Percentiles rank a stretch among this genome's conserved stretches.
phyloP scores from a whole-genome alignment of 2,888 invertebrate genomes.

The Lysandra bellargus region DNA sequence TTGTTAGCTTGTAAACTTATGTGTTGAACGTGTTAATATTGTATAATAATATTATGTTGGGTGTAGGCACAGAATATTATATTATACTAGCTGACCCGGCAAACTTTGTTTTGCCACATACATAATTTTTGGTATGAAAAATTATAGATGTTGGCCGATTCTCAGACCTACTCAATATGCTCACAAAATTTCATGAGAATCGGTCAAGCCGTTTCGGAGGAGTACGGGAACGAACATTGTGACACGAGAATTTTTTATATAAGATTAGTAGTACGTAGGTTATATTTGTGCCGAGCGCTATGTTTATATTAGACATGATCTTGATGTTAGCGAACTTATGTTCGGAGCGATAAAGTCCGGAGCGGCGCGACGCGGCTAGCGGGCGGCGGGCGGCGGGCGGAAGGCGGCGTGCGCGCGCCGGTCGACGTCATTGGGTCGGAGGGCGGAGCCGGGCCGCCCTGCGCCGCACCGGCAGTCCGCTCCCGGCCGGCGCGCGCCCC shows the following conservation, averaged over 20 bases:
- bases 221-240: too few species aligned
- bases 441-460: conserved; percentile 74
- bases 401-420: conserved; percentile 62
- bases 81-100: too few species aligned
- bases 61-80: conserved; percentile 30
- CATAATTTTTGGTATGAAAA: too few species aligned
- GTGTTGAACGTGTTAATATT: background rate
- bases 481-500: conserved; percentile 76
- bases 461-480: conserved; percentile 66
- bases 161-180: too few species aligned
- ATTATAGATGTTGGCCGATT: too few species aligned
- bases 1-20: background rate
- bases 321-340: conserved; percentile 65
- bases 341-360: conserved; percentile 56
- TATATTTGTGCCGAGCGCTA: conserved; percentile 42
- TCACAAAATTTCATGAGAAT: too few species aligned
- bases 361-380: conserved; percentile 43
- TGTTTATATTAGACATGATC: conserved; percentile 65
- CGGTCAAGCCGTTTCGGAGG: too few species aligned
- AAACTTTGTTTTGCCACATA: too few species aligned
- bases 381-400: conserved; percentile 46
- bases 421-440: conserved; percentile 71
- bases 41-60: conserved; percentile 29
- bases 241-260: too few species aligned
- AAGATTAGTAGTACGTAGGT: background rate